These are phyloP conservation scores for Scaptomyza hsui DNA, from an alignment of 1,140 invertebrate genomes.

Conservation along the genomic window DNA sequence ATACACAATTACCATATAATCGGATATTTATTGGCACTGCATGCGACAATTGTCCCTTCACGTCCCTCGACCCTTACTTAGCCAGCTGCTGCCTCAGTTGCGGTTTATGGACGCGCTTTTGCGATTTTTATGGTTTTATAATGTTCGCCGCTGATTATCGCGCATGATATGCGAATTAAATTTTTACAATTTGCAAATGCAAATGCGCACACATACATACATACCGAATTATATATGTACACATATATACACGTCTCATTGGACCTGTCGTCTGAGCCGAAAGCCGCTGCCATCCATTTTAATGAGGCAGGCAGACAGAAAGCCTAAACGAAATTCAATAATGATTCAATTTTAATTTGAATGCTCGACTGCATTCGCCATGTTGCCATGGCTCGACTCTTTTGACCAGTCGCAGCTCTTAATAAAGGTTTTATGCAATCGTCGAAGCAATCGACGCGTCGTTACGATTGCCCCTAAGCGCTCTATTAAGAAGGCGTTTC, in stretches of 20 bases:
- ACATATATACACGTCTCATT: slow-evolving; percentile 4
- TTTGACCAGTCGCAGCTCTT: slow-evolving; percentile 33
- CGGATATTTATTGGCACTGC: slow-evolving; percentile 76
- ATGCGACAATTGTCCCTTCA: slow-evolving; percentile 71
- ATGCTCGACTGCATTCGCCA: slow-evolving; percentile 45
- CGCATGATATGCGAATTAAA: slow-evolving; percentile 81
- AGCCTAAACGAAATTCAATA: slow-evolving; percentile 68
- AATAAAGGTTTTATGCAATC: slow-evolving; percentile 74
- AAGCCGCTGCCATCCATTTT: slow-evolving; percentile 54
- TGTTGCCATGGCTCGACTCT: slow-evolving; percentile 1
- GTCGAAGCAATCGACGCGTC: no score
- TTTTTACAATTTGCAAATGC: slow-evolving; percentile 81
- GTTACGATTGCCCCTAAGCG: slow-evolving; percentile 64
- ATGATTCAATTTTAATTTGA: slow-evolving; percentile 82
- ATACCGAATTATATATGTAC: background rate
- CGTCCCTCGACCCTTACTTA: background rate
- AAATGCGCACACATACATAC: slow-evolving; percentile 43
- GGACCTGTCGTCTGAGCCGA: slow-evolving; percentile 33
- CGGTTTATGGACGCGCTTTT: slow-evolving; percentile 73
- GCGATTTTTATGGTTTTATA: slow-evolving; percentile 80
- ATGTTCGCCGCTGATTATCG: slow-evolving; percentile 80
- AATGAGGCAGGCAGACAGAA: slow-evolving; percentile 45
- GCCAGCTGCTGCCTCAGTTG: slow-evolving; percentile 14
- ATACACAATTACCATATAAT: slow-evolving; percentile 78
- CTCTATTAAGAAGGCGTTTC: slow-evolving; percentile 67